Percentiles rank a stretch among this genome's conserved stretches.
These are phyloP conservation scores for Corapipo altera DNA, from an alignment of 2,113 vertebrate species.

Conservation along the genomic window DNA sequence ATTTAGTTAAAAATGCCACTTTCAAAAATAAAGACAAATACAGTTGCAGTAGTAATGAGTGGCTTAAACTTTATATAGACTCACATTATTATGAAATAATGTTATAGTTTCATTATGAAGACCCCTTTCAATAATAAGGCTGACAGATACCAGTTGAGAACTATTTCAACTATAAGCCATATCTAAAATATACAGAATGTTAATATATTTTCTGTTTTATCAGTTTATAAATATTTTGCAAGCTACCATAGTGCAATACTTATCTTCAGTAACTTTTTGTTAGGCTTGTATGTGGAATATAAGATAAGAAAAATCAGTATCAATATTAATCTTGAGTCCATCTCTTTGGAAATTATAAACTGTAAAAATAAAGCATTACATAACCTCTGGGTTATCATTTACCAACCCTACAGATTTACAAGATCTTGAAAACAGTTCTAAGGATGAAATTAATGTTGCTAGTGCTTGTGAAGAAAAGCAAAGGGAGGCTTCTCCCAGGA, in stretches of 20 bases:
- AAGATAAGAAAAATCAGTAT: background rate
- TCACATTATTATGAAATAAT: background rate
- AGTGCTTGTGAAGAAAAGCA: conserved; percentile 54
- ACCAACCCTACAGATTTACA: conserved; percentile 63
- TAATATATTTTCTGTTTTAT: background rate
- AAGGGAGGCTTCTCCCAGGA: conserved; percentile 69
- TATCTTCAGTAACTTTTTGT: background rate
- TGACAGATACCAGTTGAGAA: background rate
- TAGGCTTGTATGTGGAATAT: background rate
- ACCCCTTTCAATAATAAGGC: background rate
- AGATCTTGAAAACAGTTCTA: conserved; percentile 51
- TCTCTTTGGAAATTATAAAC: background rate
- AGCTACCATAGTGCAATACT: background rate
- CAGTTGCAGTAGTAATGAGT: background rate
- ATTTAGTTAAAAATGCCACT: background rate
- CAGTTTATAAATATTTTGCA: background rate
- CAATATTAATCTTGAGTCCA: background rate
- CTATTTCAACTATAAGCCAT: background rate
- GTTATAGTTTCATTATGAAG: background rate
- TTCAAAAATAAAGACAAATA: background rate
- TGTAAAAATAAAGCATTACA: background rate
- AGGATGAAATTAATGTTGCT: conserved; percentile 42
- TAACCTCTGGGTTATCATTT: background rate
- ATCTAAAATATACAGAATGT: background rate
- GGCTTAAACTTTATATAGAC: background rate